A percentile compares a stretch with the other conserved stretches of the same genome.
Conservation (phyloP, 2,113 vertebrate species). For the Equus przewalskii region DNA sequence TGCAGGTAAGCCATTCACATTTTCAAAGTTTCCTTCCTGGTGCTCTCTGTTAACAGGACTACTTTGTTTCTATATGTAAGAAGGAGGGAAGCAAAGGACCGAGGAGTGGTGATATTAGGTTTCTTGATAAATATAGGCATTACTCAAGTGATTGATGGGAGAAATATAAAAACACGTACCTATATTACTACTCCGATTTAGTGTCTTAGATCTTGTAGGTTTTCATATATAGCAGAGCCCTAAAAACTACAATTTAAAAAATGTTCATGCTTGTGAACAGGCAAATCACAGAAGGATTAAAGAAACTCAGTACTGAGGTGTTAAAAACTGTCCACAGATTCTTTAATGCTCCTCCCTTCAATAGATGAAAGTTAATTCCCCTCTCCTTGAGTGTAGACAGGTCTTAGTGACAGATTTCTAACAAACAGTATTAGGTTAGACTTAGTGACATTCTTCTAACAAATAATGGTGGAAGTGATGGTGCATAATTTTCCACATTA, state of each 20-base stretch:
- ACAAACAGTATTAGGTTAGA: not conserved
- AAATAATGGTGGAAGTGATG: not conserved
- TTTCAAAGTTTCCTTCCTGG: not conserved
- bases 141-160: not conserved
- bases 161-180: not conserved
- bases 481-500: not conserved
- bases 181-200: not conserved
- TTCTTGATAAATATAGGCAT: not conserved
- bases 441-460: not conserved
- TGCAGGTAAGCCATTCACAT: not conserved
- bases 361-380: not conserved
- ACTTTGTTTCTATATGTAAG: not conserved
- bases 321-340: not conserved
- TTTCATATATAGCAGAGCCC: not conserved
- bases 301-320: not conserved
- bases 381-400: not conserved
- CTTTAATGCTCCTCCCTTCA: not conserved
- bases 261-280: not conserved
- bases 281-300: not conserved
- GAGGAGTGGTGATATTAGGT: not conserved
- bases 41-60: not conserved
- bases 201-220: not conserved
- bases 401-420: not conserved
- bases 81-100: not conserved
- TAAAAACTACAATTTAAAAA: not conserved